These are phyloP conservation scores for Zaprionus nigranus DNA, from an alignment of 1,140 invertebrate species.

Conservation along the genomic window DNA sequence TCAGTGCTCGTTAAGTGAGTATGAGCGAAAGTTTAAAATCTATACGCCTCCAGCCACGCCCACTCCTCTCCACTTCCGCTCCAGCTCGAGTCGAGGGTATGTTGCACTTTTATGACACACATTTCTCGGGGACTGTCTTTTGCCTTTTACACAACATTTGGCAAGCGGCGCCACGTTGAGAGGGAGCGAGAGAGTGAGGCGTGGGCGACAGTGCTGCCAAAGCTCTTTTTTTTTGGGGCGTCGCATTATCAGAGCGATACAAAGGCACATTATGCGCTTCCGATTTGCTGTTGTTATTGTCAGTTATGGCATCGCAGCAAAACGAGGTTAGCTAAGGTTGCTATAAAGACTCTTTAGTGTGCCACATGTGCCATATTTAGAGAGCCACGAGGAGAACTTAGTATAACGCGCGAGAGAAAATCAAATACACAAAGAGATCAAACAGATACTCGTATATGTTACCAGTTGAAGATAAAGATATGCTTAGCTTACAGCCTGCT, in stretches of 20 bases:
- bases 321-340: conserved; percentile 36
- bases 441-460: not conserved
- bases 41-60: not conserved
- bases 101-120: conserved; percentile 76
- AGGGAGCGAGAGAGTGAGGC: not conserved
- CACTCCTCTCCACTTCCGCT: conserved; percentile 26
- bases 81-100: conserved; percentile 38
- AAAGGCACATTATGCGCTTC: conserved; percentile 79
- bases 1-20: conserved; percentile 52
- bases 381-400: not conserved
- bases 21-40: conserved; percentile 41
- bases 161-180: conserved; percentile 56
- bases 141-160: conserved; percentile 80
- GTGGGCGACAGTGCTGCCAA: conserved; percentile 52
- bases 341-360: conserved; percentile 1
- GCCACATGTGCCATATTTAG: conserved; percentile 23
- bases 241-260: conserved; percentile 77
- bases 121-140: conserved; percentile 50
- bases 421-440: not conserved
- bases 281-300: conserved; percentile 61
- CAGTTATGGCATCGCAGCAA: conserved; percentile 44
- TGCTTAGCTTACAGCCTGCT: not conserved
- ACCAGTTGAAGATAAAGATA: not conserved
- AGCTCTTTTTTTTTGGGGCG: conserved; percentile 45
- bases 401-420: not conserved